Percentiles rank a stretch among this genome's conserved stretches.
phyloP scores from a whole-genome alignment of 2,113 vertebrate species.

The Caranx ignobilis region DNA sequence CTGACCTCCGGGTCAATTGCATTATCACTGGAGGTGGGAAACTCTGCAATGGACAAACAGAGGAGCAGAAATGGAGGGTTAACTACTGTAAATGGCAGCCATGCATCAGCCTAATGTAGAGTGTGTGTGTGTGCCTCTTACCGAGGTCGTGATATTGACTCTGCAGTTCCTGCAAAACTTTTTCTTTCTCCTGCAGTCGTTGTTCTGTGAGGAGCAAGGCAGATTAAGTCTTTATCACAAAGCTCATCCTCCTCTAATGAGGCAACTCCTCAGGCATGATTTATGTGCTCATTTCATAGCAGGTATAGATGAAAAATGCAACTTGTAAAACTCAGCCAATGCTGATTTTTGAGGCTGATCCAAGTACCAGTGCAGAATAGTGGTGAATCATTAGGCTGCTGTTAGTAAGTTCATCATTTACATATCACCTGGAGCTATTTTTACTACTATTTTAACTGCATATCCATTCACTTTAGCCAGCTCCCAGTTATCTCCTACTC shows the following conservation, averaged over 20 bases:
- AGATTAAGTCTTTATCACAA: background rate
- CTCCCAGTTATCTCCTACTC: background rate
- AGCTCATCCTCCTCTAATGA: background rate
- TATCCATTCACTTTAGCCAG: too few species aligned
- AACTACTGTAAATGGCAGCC: slow-evolving; percentile 7
- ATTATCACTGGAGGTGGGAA: slow-evolving; percentile 56
- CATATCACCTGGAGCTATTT: too few species aligned
- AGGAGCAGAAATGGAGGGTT: slow-evolving; percentile 19
- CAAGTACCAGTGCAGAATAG: background rate
- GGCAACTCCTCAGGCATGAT: background rate
- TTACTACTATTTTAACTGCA: too few species aligned
- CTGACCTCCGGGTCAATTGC: slow-evolving; percentile 67
- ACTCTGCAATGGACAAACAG: slow-evolving; percentile 61
- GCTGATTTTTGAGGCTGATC: background rate
- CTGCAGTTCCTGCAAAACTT: slow-evolving; percentile 76
- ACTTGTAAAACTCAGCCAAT: too few species aligned
- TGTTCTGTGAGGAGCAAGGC: slow-evolving; percentile 60
- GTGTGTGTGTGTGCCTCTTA: slow-evolving; percentile 50
- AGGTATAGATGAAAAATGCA: background rate
- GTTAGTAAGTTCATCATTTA: too few species aligned
- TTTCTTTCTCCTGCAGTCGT: slow-evolving; percentile 82
- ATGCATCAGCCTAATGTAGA: slow-evolving; percentile 7
- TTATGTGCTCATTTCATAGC: background rate
- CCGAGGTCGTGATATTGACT: slow-evolving; percentile 77
- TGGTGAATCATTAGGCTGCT: too few species aligned